Percentiles rank a stretch among this genome's conserved stretches.
Evolutionary conservation across 1,140 invertebrate genomes (phyloP).

Genomic region (Zaprionus inermis): DNA sequence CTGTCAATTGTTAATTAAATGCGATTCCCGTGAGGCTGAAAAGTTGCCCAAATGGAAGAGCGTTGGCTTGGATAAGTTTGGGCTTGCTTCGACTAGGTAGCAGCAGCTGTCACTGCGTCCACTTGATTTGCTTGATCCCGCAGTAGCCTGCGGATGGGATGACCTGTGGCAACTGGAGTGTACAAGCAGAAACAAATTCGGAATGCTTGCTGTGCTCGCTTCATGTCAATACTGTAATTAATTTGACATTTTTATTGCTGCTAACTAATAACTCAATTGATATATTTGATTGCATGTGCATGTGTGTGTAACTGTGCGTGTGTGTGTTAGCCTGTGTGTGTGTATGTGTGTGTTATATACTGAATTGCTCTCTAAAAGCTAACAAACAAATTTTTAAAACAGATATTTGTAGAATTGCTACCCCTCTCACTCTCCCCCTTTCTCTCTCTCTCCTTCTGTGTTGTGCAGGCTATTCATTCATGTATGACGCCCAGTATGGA

Average conservation of each 20-base stretch:
- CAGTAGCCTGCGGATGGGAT: neutral
- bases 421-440: neutral
- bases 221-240: slow-evolving; percentile 67
- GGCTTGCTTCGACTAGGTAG: slow-evolving; percentile 8
- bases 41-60: slow-evolving; percentile 1
- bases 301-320: slow-evolving; percentile 6
- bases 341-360: slow-evolving; percentile 18
- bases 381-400: neutral
- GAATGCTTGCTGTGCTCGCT: slow-evolving; percentile 41
- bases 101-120: slow-evolving; percentile 53
- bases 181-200: neutral
- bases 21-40: slow-evolving; percentile 19
- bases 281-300: slow-evolving; percentile 38
- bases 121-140: slow-evolving; percentile 64
- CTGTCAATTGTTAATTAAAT: slow-evolving; percentile 80
- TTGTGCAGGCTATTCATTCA: neutral
- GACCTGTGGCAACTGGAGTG: neutral
- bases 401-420: slow-evolving; percentile 6
- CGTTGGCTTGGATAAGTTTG: neutral
- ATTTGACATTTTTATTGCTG: slow-evolving; percentile 73
- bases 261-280: slow-evolving; percentile 73
- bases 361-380: slow-evolving; percentile 4
- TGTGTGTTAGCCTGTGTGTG: slow-evolving; percentile 28
- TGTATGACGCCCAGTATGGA: slow-evolving; percentile 84
- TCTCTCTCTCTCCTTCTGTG: neutral